Evolutionary conservation across 1,140 invertebrate genomes (phyloP).

Genomic region (Trichonephila clavata): DNA sequence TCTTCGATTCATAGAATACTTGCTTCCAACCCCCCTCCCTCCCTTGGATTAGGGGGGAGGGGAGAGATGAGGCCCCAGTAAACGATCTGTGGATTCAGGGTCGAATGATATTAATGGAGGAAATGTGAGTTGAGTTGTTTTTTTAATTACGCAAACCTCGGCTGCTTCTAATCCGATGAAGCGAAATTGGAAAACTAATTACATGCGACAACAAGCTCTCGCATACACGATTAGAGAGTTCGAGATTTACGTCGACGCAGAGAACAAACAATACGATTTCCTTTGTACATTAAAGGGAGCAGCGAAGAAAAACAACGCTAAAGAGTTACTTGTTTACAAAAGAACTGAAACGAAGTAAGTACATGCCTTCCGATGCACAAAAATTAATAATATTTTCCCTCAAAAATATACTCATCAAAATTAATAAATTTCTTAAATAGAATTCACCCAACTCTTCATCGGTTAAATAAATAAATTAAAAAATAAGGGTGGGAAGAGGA

Average conservation of each 20-base stretch:
- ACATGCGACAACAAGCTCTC: not conserved
- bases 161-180: conserved; percentile 11
- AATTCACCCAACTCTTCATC: too few species aligned
- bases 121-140: not conserved
- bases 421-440: too few species aligned
- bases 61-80: not conserved
- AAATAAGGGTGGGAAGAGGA: too few species aligned
- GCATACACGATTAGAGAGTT: not conserved
- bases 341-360: too few species aligned
- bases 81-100: not conserved
- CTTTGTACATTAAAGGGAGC: too few species aligned
- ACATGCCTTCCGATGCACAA: too few species aligned
- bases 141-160: not conserved
- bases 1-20: not conserved
- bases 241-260: too few species aligned
- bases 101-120: not conserved
- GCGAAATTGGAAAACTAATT: not conserved
- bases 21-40: not conserved
- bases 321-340: too few species aligned
- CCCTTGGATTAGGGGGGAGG: not conserved
- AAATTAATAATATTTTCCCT: too few species aligned
- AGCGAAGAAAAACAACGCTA: too few species aligned
- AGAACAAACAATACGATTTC: not conserved
- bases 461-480: too few species aligned
- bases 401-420: too few species aligned